Conservation (phyloP, 30 jellyfish, hydroid and myxozoan genomes). For the Aurelia sp. region DNA sequence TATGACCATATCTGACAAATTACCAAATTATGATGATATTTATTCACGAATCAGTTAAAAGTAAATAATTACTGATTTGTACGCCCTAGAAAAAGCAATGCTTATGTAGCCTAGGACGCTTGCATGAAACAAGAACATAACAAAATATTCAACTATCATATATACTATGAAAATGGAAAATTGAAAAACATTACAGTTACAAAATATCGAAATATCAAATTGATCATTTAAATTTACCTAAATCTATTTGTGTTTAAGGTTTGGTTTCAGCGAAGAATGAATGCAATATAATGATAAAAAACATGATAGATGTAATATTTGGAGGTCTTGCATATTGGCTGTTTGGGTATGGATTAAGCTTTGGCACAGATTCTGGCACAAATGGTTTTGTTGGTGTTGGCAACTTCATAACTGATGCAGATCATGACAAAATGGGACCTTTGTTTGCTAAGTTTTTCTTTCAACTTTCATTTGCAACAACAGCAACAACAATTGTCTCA, state of each 20-base stretch:
- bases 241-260: conserved; percentile 46
- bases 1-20: too few species aligned
- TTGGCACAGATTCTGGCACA: conserved; percentile 62
- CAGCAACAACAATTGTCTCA: conserved; percentile 93
- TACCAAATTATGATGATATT: too few species aligned
- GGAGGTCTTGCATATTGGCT: conserved; percentile 94
- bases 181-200: too few species aligned
- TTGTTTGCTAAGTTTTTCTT: conserved; percentile 73
- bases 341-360: conserved; percentile 83
- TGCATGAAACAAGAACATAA: too few species aligned
- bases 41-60: too few species aligned
- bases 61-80: too few species aligned
- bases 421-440: conserved; percentile 79
- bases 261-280: conserved; percentile 84
- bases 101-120: too few species aligned
- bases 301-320: conserved; percentile 87
- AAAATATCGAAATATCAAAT: too few species aligned
- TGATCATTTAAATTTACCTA: not conserved
- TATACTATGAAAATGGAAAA: too few species aligned
- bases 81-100: too few species aligned
- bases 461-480: conserved; percentile 92
- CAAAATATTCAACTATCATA: too few species aligned
- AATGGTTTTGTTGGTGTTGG: conserved; percentile 84
- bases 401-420: conserved; percentile 73
- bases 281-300: conserved; percentile 89